Evolutionary conservation across 1,140 invertebrate genomes (phyloP), one percentile per base, ranked within the genome.

Genomic region (Solenopsis invicta): DNA sequence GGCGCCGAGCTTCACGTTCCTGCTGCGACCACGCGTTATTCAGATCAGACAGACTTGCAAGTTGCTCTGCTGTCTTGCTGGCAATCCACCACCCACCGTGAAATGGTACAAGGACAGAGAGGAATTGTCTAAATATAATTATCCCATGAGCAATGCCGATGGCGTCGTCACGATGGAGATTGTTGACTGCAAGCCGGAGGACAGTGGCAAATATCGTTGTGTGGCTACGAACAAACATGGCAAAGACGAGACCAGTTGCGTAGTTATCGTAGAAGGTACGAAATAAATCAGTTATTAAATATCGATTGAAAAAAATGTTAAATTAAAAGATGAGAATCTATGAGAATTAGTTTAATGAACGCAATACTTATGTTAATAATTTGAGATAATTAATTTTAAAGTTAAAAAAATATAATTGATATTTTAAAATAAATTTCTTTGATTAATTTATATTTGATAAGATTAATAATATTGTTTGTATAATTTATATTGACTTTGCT

Each of bases 121-220:
- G 78, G 99, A 99, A 94, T 95, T 99, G 4, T 97, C 97, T 34
- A 98, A 98, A 94, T 97, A 98, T 92, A 98, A 99, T 92, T 99
- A 98, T 93, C 97, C 97, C 37, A 98, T 99, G 97, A 97, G 97
- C 0, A 96, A 98, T 92, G 96, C 98, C 2, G 98, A 99, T 94
- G 99, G 99, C 89, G 99, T 99, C 4, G 98, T 99, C 52, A 98
- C 98, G 0, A 97, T 99, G 96, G 99, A 99, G 96, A 99, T 99
- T 84, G 97, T 98, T 61, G 98, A 99, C 94, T 99, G 99, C 94
- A 97, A 97, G 93, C 97, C 98, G 0, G 97, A 98, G 89, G 99
- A 99, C 95, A 99, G 99, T 86, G 99, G 99, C 85, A 99, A 98
- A 94, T 99, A 99, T 95, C 97, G 96, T 29, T 99, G 99, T 94